A percentile compares a stretch with the other conserved stretches of the same genome.
These are phyloP conservation scores for Chrysolina haemoptera DNA, from an alignment of 2,888 invertebrate species.

Conservation along the genomic window DNA sequence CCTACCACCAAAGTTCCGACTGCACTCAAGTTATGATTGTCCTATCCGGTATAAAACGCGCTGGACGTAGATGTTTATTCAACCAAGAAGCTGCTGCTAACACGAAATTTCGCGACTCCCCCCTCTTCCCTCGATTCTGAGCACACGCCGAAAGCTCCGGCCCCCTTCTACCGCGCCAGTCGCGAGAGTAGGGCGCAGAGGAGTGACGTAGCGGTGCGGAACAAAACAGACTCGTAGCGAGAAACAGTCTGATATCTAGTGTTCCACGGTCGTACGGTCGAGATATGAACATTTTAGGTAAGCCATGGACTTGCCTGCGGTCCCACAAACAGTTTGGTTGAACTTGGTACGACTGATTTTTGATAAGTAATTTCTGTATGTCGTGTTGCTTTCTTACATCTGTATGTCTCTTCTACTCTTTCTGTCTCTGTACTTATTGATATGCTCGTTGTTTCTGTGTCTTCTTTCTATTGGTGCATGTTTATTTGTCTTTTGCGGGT, in stretches of 20 bases:
- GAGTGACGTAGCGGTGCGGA: conserved; percentile 70
- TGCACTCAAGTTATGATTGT: not conserved
- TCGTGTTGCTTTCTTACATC: conserved; percentile 59
- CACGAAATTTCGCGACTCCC: conserved; percentile 1
- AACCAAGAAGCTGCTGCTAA: conserved; percentile 16
- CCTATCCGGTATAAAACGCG: not conserved
- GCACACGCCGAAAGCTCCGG: conserved; percentile 12
- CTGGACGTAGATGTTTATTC: not conserved
- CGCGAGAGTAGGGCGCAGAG: conserved; percentile 41
- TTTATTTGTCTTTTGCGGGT: not conserved
- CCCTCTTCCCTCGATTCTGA: conserved; percentile 1
- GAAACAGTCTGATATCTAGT: conserved; percentile 67
- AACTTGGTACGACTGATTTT: conserved; percentile 66
- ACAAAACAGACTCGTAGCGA: conserved; percentile 67
- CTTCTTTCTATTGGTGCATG: conserved; percentile 43
- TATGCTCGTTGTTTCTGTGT: conserved; percentile 41
- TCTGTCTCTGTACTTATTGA: conserved; percentile 31
- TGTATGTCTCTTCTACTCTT: conserved; percentile 40
- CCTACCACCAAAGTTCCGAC: not conserved
- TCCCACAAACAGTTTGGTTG: conserved; percentile 60
- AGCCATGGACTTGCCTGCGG: conserved; percentile 62
- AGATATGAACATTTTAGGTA: conserved; percentile 72
- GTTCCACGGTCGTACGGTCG: conserved; percentile 68
- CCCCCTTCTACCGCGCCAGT: conserved; percentile 46
- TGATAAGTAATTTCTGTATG: conserved; percentile 59